These are phyloP conservation scores for Drosophila gunungcola DNA, from an alignment of 1,140 invertebrate species.

Conservation along the genomic window DNA sequence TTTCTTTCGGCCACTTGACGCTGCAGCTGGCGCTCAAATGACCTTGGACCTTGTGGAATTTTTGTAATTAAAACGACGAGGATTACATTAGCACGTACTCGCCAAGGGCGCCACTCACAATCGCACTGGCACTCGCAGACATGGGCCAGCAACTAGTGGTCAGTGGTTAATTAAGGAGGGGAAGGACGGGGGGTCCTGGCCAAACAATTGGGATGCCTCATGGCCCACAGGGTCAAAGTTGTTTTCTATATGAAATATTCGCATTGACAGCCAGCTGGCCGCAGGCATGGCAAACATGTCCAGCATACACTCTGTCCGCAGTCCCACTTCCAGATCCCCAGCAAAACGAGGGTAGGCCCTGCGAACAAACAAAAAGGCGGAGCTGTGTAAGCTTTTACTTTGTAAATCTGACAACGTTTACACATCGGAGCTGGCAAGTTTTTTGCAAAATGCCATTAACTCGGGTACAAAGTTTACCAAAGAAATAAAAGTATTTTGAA, in stretches of 20 bases:
- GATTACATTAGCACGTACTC: slow-evolving; percentile 76
- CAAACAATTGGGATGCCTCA: slow-evolving; percentile 44
- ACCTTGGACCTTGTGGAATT: slow-evolving; percentile 59
- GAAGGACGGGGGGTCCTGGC: background rate
- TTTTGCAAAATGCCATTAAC: slow-evolving; percentile 29
- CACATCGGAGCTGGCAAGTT: slow-evolving; percentile 18
- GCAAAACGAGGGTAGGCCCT: slow-evolving; percentile 9
- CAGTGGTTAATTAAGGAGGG: slow-evolving; percentile 70
- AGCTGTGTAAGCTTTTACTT: slow-evolving; percentile 19
- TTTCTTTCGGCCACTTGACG: slow-evolving; percentile 44
- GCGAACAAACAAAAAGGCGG: background rate
- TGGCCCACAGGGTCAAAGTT: slow-evolving; percentile 34
- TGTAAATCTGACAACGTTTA: slow-evolving; percentile 27
- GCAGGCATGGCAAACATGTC: slow-evolving; percentile 45
- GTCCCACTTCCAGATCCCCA: background rate
- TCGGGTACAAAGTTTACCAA: slow-evolving; percentile 17
- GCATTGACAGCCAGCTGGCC: slow-evolving; percentile 59
- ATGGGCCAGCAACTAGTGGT: slow-evolving; percentile 68
- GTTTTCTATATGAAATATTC: slow-evolving; percentile 64
- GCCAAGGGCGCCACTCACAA: slow-evolving; percentile 16
- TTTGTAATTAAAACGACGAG: slow-evolving; percentile 76
- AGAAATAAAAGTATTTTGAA: slow-evolving; percentile 12
- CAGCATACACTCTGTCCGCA: slow-evolving; percentile 6
- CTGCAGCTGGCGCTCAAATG: slow-evolving; percentile 30
- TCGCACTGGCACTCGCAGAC: background rate